phyloP scores from a whole-genome alignment of 2,113 vertebrate genomes.

The Dermatemys mawii region DNA sequence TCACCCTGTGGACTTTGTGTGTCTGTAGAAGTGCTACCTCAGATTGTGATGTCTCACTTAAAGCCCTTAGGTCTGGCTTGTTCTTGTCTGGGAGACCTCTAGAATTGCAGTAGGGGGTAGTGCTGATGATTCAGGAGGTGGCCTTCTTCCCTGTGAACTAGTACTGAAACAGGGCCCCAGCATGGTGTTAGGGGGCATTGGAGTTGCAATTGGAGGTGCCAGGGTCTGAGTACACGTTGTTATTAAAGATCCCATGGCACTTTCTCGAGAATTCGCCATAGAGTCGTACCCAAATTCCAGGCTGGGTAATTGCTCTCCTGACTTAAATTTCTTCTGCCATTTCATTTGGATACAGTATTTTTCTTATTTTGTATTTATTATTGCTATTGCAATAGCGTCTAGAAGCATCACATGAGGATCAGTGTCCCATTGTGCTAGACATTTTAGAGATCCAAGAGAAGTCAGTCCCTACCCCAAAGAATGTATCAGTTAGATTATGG shows the following conservation, averaged over 20 bases:
- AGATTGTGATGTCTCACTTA: background rate
- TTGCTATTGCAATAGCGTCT: background rate
- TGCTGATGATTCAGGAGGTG: rapidly evolving
- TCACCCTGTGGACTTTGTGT: background rate
- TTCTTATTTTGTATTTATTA: background rate
- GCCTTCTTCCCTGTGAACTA: background rate
- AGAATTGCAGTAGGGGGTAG: background rate
- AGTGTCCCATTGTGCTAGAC: background rate
- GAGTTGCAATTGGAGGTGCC: background rate
- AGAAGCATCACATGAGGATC: background rate
- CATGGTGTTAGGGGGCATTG: rapidly evolving
- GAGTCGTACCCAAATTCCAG: background rate
- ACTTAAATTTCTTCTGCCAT: background rate
- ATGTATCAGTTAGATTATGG: background rate
- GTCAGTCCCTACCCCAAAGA: background rate
- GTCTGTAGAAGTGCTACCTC: background rate
- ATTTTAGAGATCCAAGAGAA: background rate
- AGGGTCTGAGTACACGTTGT: background rate
- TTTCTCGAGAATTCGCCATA: background rate
- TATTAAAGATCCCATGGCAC: background rate
- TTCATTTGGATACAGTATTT: background rate
- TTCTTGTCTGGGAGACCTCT: background rate
- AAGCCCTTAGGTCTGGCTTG: background rate
- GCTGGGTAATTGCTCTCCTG: background rate
- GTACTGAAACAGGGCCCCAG: background rate